Evolutionary conservation across 2,113 vertebrate species (phyloP), one percentile per base, ranked within the genome.

Genomic region (Lepisosteus osseus): DNA sequence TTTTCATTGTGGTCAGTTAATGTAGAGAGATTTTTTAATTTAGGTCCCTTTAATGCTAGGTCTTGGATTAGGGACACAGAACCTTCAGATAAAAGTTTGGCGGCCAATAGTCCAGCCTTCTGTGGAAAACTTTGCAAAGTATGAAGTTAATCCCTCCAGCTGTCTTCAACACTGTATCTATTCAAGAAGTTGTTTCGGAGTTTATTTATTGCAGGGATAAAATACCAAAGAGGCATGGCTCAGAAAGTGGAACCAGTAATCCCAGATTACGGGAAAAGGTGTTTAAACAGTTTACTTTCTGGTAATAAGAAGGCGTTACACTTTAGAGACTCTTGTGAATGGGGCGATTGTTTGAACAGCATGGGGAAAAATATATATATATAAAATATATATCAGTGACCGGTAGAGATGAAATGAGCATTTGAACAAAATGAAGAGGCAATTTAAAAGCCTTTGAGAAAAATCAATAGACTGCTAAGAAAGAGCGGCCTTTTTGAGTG

Each of bases 371-470:
- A 5, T 43, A 44, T 3, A 12, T 44, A 76, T 14, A 61, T 9
- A 84, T 9, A 70, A 68, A 70, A 71, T 62, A 15, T 9, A 84
- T 15, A 80, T 84, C 0, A 44, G 87, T 80, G 70, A 83, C 88
- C 86, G 85, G 86, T 81, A 78, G 86, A 87, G 91, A 90, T 76
- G 84, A 91, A 93, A 90, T 87, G 91, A 88, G 87, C 86, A 79
- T 84, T 90, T 86, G 86, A 87, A 87, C 77, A 91, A 92, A 93
- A 93, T 84, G 90, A 92, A 94, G 88, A 90, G 87, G 85, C 90
- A 92, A 92, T 94, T 95, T 94, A 90, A 91, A 93, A 88, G 89
- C 86, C 86, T 93, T 86, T 87, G 87, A 91, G 85, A 90, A 88
- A 94, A 95, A 95, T 95, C 94, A 91, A 94, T 95, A 91, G 82